Percentiles rank a stretch among this genome's conserved stretches.
Evolutionary conservation across 2,888 invertebrate genomes (phyloP).

Genomic region (Pyrrhosoma nymphula): DNA sequence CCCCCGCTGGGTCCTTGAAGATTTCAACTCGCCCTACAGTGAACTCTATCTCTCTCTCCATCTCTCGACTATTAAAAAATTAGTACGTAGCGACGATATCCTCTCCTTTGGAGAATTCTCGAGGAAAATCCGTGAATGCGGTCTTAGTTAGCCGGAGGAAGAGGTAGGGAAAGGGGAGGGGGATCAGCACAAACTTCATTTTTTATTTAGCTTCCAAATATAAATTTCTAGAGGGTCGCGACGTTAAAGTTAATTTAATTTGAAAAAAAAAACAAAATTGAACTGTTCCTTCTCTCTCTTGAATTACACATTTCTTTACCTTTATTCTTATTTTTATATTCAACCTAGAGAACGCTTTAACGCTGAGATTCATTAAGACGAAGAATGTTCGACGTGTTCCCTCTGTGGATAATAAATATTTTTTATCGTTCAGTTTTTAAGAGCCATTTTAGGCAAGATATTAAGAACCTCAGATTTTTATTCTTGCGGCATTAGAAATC

Average conservation of each 20-base stretch:
- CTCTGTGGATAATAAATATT: too few relatives aligned
- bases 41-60: not conserved
- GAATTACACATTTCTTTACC: not conserved
- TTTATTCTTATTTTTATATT: not conserved
- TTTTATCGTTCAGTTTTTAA: too few relatives aligned
- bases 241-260: not conserved
- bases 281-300: not conserved
- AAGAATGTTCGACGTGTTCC: too few relatives aligned
- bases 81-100: not conserved
- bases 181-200: not conserved
- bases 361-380: too few relatives aligned
- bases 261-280: not conserved
- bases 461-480: too few relatives aligned
- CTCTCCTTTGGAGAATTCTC: not conserved
- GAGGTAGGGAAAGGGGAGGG: not conserved
- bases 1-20: not conserved
- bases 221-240: not conserved
- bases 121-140: not conserved
- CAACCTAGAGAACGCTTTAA: not conserved
- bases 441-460: too few relatives aligned
- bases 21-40: not conserved
- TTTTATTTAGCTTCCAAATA: not conserved
- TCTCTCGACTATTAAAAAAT: not conserved
- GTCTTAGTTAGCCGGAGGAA: not conserved
- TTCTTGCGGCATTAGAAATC: too few relatives aligned